A percentile compares a stretch with the other conserved stretches of the same genome.
Conservation (phyloP, 2,113 vertebrate genomes). For the Dromaius novaehollandiae region DNA sequence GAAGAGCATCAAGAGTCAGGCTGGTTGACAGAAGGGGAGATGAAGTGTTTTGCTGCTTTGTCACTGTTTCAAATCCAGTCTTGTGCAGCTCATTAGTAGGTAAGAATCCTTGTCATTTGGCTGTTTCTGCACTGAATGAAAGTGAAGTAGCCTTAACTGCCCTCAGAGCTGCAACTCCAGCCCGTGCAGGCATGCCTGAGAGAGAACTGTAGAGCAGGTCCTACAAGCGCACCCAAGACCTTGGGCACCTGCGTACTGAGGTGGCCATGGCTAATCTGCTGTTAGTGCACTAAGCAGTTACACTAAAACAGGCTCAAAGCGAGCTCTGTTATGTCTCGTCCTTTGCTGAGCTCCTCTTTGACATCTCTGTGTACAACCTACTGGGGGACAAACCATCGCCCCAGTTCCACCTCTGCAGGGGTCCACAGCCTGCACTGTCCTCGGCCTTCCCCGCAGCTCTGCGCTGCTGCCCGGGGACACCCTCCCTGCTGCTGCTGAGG, state of each 20-base stretch:
- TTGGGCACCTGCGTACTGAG: background rate
- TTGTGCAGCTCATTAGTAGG: background rate
- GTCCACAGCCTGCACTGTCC: background rate
- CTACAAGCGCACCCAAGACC: background rate
- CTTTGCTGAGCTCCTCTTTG: background rate
- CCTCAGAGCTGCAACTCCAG: background rate
- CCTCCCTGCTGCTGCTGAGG: background rate
- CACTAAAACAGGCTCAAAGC: background rate
- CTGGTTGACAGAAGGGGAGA: background rate
- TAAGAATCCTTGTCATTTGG: background rate
- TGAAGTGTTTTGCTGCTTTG: background rate
- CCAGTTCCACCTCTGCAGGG: accelerated
- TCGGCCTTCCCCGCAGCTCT: background rate
- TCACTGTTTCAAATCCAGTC: background rate
- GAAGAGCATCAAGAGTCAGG: background rate
- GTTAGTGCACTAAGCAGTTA: background rate
- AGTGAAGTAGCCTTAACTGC: background rate
- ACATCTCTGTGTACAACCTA: accelerated
- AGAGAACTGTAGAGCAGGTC: background rate
- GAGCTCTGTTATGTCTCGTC: background rate
- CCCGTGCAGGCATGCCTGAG: background rate
- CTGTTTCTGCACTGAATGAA: background rate
- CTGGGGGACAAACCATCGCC: background rate
- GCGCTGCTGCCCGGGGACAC: accelerated
- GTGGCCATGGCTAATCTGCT: background rate